Percentiles rank a stretch among this genome's conserved stretches.
phyloP scores from a whole-genome alignment of 1,140 invertebrate species.

The Camponotus floridanus region DNA sequence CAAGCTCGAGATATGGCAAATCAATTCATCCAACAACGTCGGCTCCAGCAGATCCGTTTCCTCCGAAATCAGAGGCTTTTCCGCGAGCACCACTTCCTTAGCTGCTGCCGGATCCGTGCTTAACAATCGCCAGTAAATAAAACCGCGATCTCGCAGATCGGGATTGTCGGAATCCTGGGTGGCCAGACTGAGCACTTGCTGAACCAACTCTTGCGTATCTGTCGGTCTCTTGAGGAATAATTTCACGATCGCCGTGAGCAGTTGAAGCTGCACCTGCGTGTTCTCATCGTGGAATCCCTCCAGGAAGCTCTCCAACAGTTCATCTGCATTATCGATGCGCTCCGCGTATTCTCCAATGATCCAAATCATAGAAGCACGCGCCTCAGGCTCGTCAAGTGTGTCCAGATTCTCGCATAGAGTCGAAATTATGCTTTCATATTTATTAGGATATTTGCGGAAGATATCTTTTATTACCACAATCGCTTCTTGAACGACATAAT shows the following conservation, averaged over 20 bases:
- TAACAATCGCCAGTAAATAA: conserved; percentile 99
- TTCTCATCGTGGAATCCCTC: conserved; percentile 99
- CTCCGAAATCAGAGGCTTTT: conserved; percentile 99
- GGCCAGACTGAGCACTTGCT: conserved; percentile 96
- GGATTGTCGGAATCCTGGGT: conserved; percentile 99
- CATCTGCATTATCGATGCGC: conserved; percentile 99
- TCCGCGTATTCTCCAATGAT: conserved; percentile 99
- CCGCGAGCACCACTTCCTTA: conserved; percentile 99
- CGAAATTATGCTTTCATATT: conserved; percentile 99
- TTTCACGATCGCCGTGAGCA: conserved; percentile 99
- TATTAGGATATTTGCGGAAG: conserved; percentile 99
- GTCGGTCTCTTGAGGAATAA: conserved; percentile 99
- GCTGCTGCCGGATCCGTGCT: conserved; percentile 99
- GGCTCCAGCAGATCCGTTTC: conserved; percentile 99
- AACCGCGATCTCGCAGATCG: conserved; percentile 98
- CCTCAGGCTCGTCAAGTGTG: conserved; percentile 99
- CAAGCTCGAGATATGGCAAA: conserved; percentile 99
- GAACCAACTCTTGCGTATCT: conserved; percentile 99
- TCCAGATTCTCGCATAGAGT: conserved; percentile 99
- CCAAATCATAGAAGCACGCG: conserved; percentile 99
- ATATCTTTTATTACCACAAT: conserved; percentile 99
- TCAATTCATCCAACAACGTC: conserved; percentile 98
- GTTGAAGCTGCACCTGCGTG: conserved; percentile 98
- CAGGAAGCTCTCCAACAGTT: conserved; percentile 98
- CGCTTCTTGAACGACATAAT: conserved; percentile 99